Conservation (phyloP, 1,140 invertebrate species). For the Notospermus geniculatus region DNA sequence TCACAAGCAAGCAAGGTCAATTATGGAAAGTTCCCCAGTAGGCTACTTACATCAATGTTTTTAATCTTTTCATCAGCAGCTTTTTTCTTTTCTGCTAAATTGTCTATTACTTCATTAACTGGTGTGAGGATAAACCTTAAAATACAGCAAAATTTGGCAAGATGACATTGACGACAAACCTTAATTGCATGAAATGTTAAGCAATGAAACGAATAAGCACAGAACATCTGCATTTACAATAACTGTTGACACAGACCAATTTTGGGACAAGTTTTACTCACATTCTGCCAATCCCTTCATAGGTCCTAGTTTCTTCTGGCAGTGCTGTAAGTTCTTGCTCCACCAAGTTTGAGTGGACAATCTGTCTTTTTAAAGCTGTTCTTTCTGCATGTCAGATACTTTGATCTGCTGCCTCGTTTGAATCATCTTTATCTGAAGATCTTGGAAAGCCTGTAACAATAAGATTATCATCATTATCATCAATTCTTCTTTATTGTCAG, state of each 20-base stretch:
- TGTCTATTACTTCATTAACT: slow-evolving; percentile 65
- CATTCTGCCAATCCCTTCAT: slow-evolving; percentile 80
- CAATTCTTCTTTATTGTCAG: no score
- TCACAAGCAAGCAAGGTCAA: no score
- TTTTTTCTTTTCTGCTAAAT: slow-evolving; percentile 64
- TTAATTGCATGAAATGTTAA: no score
- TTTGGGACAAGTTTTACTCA: slow-evolving; percentile 43
- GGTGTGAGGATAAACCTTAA: slow-evolving; percentile 69
- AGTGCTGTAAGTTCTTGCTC: slow-evolving; percentile 64
- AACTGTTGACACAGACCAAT: no score
- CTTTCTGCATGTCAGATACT: slow-evolving; percentile 76
- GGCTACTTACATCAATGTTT: slow-evolving; percentile 63
- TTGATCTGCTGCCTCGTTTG: slow-evolving; percentile 77
- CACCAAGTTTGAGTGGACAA: slow-evolving; percentile 71
- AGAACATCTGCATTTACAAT: no score
- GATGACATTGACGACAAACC: no score
- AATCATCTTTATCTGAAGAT: slow-evolving; percentile 79
- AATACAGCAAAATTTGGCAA: no score
- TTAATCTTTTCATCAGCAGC: slow-evolving; percentile 70
- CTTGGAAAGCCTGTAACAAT: slow-evolving; percentile 69
- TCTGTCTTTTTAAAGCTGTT: slow-evolving; percentile 66
- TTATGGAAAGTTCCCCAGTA: background rate
- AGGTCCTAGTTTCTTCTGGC: slow-evolving; percentile 66
- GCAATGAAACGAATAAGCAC: no score
- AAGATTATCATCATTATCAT: no score